Base-by-base conservation (phyloP, 2,113 vertebrate species). In the Phalacrocorax brasilianus region DNA sequence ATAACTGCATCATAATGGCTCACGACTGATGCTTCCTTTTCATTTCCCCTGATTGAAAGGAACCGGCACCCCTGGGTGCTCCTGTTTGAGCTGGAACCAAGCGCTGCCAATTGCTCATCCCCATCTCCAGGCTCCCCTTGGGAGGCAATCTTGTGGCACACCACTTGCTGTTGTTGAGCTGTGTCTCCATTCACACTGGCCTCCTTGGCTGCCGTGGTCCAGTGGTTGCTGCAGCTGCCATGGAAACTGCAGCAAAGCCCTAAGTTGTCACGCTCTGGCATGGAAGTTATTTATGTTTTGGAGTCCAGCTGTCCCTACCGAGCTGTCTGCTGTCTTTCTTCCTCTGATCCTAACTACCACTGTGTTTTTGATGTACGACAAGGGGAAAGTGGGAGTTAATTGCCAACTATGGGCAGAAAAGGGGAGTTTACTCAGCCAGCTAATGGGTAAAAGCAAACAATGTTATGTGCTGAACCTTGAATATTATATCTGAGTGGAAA, bases 111-210 rank as follows among this genome's bases (percentile, higher is more conserved):
- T 35, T 45, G 16, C 33, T 61, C 3, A 2, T 56, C 15, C 17
- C 6, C 7, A 38, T 33, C 24, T 30, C 2, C 23, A 61, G 49
- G 18, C 5, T 75, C 4, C 11, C 17, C 20, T 27, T 32, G 38
- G 33, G 73, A 35, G 74, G 20, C 33, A 42, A n/a, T 59, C 28
- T 62, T 2, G 3, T n/a, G 58, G 17, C n/a, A 55, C 24, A 50
- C 3, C 53, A 10, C 12, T 63, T 33, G 7, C 24, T 73, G 58
- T 2, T 40, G 17, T 33, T 35, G 45, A 73, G 52, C 38, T 38
- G 7, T 24, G 14, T 32, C 17, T 76, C 38, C 1, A 1, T 13
- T 80, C 5, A 0, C 4, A 14, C 8, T 5, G 3, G 19, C 15
- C 8, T 23, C 20, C 53, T 74, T 55, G 38, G 13, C 28, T 74